Percentiles rank a stretch among this genome's conserved stretches.
phyloP scores from a whole-genome alignment of 2,113 vertebrate genomes.

The Triplophysa tibetana region DNA sequence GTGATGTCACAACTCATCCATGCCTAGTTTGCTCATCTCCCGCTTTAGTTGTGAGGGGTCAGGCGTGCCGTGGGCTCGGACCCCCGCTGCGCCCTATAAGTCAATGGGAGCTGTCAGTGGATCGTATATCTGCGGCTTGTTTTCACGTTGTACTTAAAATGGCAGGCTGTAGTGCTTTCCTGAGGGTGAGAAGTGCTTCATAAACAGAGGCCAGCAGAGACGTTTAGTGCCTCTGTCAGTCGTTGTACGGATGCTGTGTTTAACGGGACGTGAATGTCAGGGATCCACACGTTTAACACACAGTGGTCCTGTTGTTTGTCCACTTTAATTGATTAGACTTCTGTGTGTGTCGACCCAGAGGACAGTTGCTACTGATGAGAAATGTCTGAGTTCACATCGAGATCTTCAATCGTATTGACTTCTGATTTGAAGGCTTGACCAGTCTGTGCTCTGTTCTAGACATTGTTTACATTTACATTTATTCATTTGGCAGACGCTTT shows the following conservation, averaged over 20 bases:
- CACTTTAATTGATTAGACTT: too few species aligned
- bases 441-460: too few species aligned
- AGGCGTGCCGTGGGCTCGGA: constrained; percentile 33
- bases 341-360: too few species aligned
- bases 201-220: not conserved
- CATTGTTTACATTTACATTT: too few species aligned
- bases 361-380: too few species aligned
- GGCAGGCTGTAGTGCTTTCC: constrained; percentile 2
- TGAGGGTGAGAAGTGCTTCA: not conserved
- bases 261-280: too few species aligned
- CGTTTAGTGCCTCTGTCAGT: constrained; percentile 1
- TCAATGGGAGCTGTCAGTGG: constrained; percentile 41
- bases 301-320: too few species aligned
- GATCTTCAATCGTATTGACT: too few species aligned
- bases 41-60: constrained; percentile 48
- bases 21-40: constrained; percentile 66
- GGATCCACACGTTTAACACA: too few species aligned
- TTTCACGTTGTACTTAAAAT: constrained; percentile 36
- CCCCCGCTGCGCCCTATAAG: constrained; percentile 47
- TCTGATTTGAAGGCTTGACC: too few species aligned
- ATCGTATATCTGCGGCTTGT: constrained; percentile 34
- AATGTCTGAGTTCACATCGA: too few species aligned
- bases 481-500: too few species aligned
- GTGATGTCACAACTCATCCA: constrained; percentile 75
- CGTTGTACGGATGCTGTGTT: not conserved